Evolutionary conservation across 53 echinoderm and acorn worm species (phyloP).

Genomic region (Echinarachnius parma): DNA sequence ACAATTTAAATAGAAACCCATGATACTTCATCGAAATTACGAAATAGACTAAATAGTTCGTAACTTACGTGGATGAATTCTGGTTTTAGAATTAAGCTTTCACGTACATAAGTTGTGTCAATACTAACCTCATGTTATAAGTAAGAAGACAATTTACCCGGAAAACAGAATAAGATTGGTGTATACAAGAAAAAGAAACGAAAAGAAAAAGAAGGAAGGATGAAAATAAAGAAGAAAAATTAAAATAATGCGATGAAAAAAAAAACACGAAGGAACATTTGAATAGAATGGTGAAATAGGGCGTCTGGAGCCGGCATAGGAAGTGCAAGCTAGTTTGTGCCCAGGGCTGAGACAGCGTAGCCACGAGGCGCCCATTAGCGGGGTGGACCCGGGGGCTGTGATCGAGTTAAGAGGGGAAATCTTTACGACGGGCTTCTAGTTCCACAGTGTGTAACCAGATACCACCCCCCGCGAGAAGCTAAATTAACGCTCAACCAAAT

Average conservation of each 20-base stretch:
- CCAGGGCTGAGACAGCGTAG: slow-evolving; percentile 23
- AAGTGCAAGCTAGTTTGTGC: slow-evolving; percentile 27
- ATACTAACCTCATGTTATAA: too few relatives aligned
- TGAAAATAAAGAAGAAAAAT: too few relatives aligned
- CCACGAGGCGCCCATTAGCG: slow-evolving; percentile 40
- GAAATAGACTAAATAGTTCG: too few relatives aligned
- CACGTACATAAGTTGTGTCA: too few relatives aligned
- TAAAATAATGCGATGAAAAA: too few relatives aligned
- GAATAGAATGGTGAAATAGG: background rate
- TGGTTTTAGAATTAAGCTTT: too few relatives aligned
- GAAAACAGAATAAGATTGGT: too few relatives aligned
- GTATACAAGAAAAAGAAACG: background rate
- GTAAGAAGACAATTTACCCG: too few relatives aligned
- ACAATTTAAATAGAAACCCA: too few relatives aligned
- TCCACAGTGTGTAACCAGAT: slow-evolving; percentile 47
- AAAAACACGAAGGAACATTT: background rate
- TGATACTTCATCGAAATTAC: too few relatives aligned
- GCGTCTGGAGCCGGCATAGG: slow-evolving; percentile 32
- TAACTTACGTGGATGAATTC: too few relatives aligned
- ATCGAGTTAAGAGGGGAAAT: slow-evolving; percentile 46
- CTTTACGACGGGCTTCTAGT: slow-evolving; percentile 7
- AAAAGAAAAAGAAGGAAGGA: too few relatives aligned
- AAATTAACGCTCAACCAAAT: slow-evolving; percentile 36
- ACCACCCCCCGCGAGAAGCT: slow-evolving; percentile 18
- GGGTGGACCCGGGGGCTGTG: slow-evolving; percentile 29